Conservation (phyloP, 2,888 invertebrate species). For the Oithona nana region DNA sequence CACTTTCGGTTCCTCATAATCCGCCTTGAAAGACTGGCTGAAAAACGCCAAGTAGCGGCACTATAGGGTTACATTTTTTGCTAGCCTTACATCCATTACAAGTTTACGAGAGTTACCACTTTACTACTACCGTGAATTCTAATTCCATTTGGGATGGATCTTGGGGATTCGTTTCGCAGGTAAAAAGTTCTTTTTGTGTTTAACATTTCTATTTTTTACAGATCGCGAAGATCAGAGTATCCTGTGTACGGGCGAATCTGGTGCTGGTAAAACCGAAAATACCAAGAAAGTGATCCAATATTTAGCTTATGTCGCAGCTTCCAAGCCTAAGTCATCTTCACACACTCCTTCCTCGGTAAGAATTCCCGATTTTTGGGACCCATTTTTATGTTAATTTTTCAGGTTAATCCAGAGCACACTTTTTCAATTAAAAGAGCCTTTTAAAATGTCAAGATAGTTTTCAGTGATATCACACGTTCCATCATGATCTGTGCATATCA, state of each 20-base stretch:
- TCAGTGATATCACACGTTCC: background rate
- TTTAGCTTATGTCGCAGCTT: constrained; percentile 95
- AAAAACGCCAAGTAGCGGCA: too few relatives aligned
- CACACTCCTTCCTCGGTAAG: constrained; percentile 21
- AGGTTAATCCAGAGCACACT: too few relatives aligned
- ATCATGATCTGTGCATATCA: too few relatives aligned
- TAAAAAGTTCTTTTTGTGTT: too few relatives aligned
- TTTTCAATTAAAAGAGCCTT: background rate
- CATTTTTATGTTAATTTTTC: background rate
- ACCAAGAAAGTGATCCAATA: constrained; percentile 99
- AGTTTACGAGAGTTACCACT: too few relatives aligned
- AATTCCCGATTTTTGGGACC: background rate
- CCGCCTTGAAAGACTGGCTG: too few relatives aligned
- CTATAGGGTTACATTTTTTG: too few relatives aligned
- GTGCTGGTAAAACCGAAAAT: constrained; percentile 99
- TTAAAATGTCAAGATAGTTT: background rate
- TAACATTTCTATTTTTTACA: constrained; percentile 34
- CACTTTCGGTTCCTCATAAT: too few relatives aligned
- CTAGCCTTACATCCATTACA: too few relatives aligned
- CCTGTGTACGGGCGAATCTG: constrained; percentile 98
- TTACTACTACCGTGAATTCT: too few relatives aligned
- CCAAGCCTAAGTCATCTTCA: constrained; percentile 53
- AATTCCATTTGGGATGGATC: too few relatives aligned
- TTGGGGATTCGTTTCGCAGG: too few relatives aligned
- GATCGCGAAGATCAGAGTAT: constrained; percentile 99